A percentile compares a stretch with the other conserved stretches of the same genome.
phyloP scores from a whole-genome alignment of 2,888 invertebrate species.

The Raillietiella orientalis region DNA sequence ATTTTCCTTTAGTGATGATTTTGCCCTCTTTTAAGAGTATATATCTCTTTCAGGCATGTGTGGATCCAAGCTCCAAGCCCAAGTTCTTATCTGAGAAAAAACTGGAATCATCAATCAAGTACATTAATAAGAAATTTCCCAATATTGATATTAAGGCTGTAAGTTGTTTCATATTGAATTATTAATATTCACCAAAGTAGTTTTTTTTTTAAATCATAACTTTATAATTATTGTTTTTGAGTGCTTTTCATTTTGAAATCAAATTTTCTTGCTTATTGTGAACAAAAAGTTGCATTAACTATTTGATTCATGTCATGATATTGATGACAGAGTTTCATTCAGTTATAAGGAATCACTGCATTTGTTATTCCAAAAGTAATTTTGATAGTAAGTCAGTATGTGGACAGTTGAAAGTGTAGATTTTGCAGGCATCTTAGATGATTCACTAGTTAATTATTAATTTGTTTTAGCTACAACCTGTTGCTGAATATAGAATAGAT shows the following conservation, averaged over 20 bases:
- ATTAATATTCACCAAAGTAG: slow-evolving; percentile 2
- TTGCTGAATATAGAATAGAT: slow-evolving; percentile 58
- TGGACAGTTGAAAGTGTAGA: no score
- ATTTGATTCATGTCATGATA: no score
- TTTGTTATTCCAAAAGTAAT: no score
- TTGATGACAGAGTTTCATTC: no score
- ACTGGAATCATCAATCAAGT: slow-evolving; percentile 83
- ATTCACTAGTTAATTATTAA: no score
- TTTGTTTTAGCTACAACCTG: slow-evolving; percentile 46
- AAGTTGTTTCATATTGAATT: slow-evolving; percentile 6
- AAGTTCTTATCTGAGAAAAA: slow-evolving; percentile 85
- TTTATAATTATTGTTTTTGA: slow-evolving; percentile 4
- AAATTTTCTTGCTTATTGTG: no score
- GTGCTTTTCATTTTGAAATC: no score
- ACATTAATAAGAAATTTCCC: slow-evolving; percentile 77
- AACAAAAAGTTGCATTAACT: no score
- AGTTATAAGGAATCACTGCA: no score
- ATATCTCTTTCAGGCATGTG: slow-evolving; percentile 31
- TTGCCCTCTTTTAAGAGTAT: slow-evolving; percentile 3
- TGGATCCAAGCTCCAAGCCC: slow-evolving; percentile 92
- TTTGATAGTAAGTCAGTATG: no score
- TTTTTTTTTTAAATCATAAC: slow-evolving; percentile 1
- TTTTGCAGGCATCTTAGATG: no score
- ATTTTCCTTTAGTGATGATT: background rate
- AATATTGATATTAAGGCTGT: slow-evolving; percentile 66